Conservation (phyloP, 2,888 invertebrate genomes). For the Globia sparganii region DNA sequence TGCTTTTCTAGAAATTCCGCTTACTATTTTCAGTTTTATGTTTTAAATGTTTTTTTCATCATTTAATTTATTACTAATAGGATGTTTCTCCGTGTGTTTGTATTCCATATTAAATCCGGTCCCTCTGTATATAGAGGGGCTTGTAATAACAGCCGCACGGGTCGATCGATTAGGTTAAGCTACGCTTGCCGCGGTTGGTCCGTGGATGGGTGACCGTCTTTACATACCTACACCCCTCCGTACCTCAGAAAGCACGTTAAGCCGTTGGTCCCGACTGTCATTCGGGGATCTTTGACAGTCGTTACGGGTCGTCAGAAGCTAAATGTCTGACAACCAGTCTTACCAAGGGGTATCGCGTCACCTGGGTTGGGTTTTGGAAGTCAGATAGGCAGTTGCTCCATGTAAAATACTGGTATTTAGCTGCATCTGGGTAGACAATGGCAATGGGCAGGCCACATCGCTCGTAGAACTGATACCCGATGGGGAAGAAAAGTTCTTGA, state of each 20-base stretch:
- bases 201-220: neutral
- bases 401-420: neutral
- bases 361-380: too few species aligned
- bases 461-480: too few species aligned
- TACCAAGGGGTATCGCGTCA: neutral
- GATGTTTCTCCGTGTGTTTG: neutral
- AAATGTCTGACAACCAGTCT: neutral
- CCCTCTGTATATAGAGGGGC: too few species aligned
- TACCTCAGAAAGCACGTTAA: too few species aligned
- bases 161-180: too few species aligned
- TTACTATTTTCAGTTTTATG: slow-evolving; percentile 21
- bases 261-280: too few species aligned
- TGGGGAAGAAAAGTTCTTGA: too few species aligned
- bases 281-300: neutral
- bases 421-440: too few species aligned
- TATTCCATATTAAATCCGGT: neutral
- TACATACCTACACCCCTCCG: too few species aligned
- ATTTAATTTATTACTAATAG: neutral
- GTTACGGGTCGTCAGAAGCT: neutral
- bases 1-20: slow-evolving; percentile 29
- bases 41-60: slow-evolving; percentile 8
- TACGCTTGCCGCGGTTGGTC: too few species aligned
- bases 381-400: neutral
- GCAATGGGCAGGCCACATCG: too few species aligned
- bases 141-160: too few species aligned